phyloP scores from a whole-genome alignment of 2,797 vertebrate genomes.

The Ficedula albicollis region DNA sequence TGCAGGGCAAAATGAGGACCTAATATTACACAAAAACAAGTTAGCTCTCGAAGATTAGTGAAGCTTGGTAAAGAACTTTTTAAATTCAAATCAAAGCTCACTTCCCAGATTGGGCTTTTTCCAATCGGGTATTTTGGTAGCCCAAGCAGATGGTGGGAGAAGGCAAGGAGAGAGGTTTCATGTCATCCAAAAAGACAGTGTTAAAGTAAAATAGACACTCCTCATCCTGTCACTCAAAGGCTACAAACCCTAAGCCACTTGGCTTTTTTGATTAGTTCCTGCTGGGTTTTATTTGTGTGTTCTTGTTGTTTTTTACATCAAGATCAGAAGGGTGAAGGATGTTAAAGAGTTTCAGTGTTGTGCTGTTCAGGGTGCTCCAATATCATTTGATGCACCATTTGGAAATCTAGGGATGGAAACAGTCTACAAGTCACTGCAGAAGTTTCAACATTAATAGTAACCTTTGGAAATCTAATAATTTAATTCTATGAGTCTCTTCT shows the following conservation, averaged over 20 bases:
- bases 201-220: not conserved
- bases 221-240: not conserved
- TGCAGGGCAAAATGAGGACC: not conserved
- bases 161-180: not conserved
- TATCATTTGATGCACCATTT: not conserved
- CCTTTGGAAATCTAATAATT: not conserved
- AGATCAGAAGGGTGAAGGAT: not conserved
- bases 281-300: not conserved
- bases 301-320: not conserved
- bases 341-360: not conserved
- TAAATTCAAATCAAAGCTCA: not conserved
- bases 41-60: not conserved
- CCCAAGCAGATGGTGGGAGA: not conserved
- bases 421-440: not conserved
- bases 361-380: not conserved
- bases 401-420: not conserved
- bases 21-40: not conserved
- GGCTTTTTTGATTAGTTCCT: not conserved
- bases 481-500: not conserved
- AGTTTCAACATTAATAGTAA: not conserved
- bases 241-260: not conserved
- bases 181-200: not conserved
- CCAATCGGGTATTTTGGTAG: not conserved
- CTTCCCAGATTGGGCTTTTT: not conserved
- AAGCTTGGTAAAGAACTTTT: not conserved